A percentile compares a stretch with the other conserved stretches of the same genome.
Evolutionary conservation across 2,797 vertebrate genomes (phyloP).

Genomic region (Sitta carolinensis): DNA sequence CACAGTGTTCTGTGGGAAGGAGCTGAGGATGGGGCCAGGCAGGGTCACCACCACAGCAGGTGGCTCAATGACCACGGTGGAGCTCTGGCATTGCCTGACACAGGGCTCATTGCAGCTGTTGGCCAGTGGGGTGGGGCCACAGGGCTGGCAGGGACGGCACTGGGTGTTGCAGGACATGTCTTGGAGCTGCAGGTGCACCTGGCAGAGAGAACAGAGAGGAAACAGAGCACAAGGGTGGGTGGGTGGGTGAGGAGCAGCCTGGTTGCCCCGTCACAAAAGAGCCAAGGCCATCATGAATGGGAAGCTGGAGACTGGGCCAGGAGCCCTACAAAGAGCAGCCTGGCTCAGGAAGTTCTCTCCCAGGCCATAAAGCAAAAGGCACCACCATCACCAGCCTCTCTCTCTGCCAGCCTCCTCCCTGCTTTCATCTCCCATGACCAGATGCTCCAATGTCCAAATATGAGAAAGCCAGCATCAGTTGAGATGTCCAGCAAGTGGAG

Average conservation of each 20-base stretch:
- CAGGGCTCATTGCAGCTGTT: not conserved
- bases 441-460: not conserved
- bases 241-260: not conserved
- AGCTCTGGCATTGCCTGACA: not conserved
- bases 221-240: not conserved
- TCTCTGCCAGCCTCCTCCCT: not conserved
- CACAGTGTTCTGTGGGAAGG: not conserved
- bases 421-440: not conserved
- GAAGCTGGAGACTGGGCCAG: not conserved
- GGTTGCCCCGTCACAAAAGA: not conserved
- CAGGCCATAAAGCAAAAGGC: not conserved
- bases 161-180: not conserved
- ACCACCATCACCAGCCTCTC: not conserved
- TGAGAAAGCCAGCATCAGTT: not conserved
- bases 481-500: not conserved
- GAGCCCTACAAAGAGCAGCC: not conserved
- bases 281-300: not conserved
- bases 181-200: accelerated
- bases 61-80: not conserved
- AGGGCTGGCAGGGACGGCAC: not conserved
- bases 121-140: not conserved
- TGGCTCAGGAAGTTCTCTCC: not conserved
- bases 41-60: not conserved
- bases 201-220: not conserved
- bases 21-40: not conserved